These are phyloP conservation scores for Poecilia gillii DNA, from an alignment of 2,797 vertebrate species.

Conservation along the genomic window DNA sequence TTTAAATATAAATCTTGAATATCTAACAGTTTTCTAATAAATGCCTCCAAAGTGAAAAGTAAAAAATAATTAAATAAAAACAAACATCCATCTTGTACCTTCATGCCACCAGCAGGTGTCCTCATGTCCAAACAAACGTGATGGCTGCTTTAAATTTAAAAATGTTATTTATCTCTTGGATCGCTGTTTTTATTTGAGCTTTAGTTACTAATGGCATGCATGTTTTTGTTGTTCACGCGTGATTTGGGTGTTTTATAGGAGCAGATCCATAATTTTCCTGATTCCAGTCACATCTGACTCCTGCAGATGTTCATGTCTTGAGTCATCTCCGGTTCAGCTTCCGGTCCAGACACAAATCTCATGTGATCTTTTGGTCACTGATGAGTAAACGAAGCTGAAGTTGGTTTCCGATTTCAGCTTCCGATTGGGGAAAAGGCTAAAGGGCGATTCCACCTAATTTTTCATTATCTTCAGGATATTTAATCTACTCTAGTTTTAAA, in stretches of 20 bases:
- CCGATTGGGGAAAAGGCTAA: too few species aligned
- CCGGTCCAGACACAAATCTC: slow-evolving; percentile 1
- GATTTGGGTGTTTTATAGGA: not conserved
- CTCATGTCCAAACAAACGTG: not conserved
- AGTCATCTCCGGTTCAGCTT: slow-evolving; percentile 5
- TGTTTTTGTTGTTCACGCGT: not conserved
- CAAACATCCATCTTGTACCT: not conserved
- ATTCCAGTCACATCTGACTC: not conserved
- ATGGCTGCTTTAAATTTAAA: not conserved
- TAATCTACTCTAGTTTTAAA: too few species aligned
- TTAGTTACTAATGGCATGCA: not conserved
- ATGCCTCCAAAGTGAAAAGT: not conserved
- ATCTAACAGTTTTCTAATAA: not conserved
- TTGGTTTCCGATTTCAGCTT: too few species aligned
- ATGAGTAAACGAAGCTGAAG: not conserved
- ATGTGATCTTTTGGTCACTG: not conserved
- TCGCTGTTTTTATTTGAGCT: not conserved
- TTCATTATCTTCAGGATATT: too few species aligned
- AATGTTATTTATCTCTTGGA: not conserved
- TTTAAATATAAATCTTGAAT: not conserved
- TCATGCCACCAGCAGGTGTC: slow-evolving; percentile 48
- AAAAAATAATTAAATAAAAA: not conserved
- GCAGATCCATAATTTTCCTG: not conserved
- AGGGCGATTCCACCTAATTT: too few species aligned
- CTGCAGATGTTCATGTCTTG: not conserved